A percentile compares a stretch with the other conserved stretches of the same genome.
These are phyloP conservation scores for Lochmaea crataegi DNA, from an alignment of 2,888 invertebrate genomes.

Conservation along the genomic window DNA sequence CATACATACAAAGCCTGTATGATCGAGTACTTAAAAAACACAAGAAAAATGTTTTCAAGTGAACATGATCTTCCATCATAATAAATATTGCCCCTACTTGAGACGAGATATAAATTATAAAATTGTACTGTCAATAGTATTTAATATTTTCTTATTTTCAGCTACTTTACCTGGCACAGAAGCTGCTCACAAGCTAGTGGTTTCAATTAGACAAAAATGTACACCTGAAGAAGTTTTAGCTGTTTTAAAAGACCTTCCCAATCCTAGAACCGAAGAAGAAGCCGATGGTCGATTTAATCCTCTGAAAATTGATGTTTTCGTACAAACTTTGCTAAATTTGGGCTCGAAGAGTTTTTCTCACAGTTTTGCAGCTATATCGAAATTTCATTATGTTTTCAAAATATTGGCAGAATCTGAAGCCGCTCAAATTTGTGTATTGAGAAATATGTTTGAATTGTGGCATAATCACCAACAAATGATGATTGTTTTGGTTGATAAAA, in stretches of 20 bases:
- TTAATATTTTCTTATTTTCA: constrained; percentile 58
- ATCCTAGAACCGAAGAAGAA: constrained; percentile 81
- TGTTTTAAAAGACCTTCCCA: constrained; percentile 88
- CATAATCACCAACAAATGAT: constrained; percentile 96
- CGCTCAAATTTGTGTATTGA: constrained; percentile 92
- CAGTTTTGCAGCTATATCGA: constrained; percentile 98
- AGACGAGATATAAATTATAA: too few species aligned
- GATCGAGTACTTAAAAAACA: too few species aligned
- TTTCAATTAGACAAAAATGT: constrained; percentile 89
- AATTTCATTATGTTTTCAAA: constrained; percentile 93
- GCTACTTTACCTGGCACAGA: constrained; percentile 82
- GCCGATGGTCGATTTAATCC: constrained; percentile 86
- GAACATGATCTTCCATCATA: too few species aligned
- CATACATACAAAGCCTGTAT: too few species aligned
- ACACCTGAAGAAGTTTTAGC: constrained; percentile 90
- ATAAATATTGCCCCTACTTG: too few species aligned
- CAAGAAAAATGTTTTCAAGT: too few species aligned
- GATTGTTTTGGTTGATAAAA: constrained; percentile 94
- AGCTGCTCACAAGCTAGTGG: constrained; percentile 87
- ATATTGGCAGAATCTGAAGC: constrained; percentile 93
- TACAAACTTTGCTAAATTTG: constrained; percentile 92
- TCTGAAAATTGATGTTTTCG: constrained; percentile 95
- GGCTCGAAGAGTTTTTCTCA: constrained; percentile 98
- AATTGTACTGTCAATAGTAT: background rate
- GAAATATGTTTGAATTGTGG: constrained; percentile 96